Base-by-base conservation (phyloP, 1,140 invertebrate species). In the Helicoverpa armigera region DNA sequence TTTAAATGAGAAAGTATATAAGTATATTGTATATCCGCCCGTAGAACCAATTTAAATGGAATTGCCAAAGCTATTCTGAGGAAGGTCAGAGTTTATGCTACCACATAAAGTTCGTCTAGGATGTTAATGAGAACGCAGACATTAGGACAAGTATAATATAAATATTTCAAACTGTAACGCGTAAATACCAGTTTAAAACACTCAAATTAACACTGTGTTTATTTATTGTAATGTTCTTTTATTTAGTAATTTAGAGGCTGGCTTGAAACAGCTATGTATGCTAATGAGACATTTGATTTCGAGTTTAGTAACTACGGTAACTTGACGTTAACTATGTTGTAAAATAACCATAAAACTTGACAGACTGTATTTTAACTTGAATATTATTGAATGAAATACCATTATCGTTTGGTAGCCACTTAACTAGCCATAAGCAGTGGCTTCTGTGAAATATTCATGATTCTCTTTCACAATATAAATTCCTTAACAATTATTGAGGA, bases 191-290 rank as follows among this genome's bases (percentile, higher is more conserved):
- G 65, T 48, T 58, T 18, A 12, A 69, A 11, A 69, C 50, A 16
- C 35, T 67, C 11, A 23, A 67, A 67, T 67, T 48, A 70, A 70
- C 12, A 29, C 48, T 29, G 2, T 53, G 50, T 54, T 54, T 14
- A 54, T 53, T 53, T 29, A 70, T 53, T 53, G 13, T 70, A 35
- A 70, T 54, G 67, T 4, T 31, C 67, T 70, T 70, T 70, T 53
- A 70, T 53, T 23, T 18, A 70, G 53, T 70, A 29, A 53, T 53
- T 53, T 70, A 53, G 23, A 70, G 18, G 50, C 50, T n/a, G n/a
- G 48, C 9, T 70, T 7, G 10, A 18, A 70, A 54, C 67, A 16
- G n/a, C 35, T 50, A 23, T 3, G 60, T 61, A 70, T 70, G 67
- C 50, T 29, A 70, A 70, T 70, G 43, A 70, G 67, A n/a, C 61